phyloP scores from a whole-genome alignment of 2,113 vertebrate species.

The Danionella cerebrum region DNA sequence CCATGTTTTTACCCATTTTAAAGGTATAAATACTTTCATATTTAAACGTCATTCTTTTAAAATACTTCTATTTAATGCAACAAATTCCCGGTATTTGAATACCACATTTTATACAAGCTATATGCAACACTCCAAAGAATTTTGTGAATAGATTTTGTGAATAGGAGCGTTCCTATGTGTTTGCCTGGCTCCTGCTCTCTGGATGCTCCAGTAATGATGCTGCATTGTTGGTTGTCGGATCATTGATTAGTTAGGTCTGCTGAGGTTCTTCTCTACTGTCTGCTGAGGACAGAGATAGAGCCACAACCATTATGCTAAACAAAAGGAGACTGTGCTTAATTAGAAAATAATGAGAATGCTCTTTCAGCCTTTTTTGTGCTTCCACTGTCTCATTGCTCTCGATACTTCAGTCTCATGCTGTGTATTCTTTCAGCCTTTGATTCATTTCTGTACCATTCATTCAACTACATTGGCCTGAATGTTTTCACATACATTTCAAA shows the following conservation, averaged over 20 bases:
- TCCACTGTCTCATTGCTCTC: not conserved
- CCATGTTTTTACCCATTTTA: too few species aligned
- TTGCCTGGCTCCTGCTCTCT: not conserved
- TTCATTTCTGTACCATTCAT: not conserved
- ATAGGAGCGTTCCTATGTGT: not conserved
- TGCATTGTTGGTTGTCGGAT: slow-evolving; percentile 30
- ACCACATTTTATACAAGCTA: slow-evolving; percentile 3
- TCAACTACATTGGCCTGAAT: not conserved
- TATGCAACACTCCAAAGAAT: too few species aligned
- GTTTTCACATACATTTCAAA: not conserved
- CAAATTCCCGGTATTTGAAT: too few species aligned
- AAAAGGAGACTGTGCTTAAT: slow-evolving; percentile 27
- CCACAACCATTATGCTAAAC: slow-evolving; percentile 25
- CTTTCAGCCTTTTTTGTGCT: slow-evolving; percentile 14
- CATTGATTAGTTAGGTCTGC: slow-evolving; percentile 38
- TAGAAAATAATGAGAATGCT: slow-evolving; percentile 35
- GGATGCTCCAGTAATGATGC: slow-evolving; percentile 19
- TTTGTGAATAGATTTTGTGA: slow-evolving; percentile 8
- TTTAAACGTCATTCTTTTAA: too few species aligned
- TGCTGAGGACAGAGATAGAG: slow-evolving; percentile 25
- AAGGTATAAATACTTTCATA: too few species aligned
- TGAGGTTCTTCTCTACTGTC: slow-evolving; percentile 9
- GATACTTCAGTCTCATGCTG: not conserved
- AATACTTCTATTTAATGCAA: too few species aligned
- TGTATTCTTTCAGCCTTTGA: not conserved